Conservation (phyloP, 2,113 vertebrate species). For the Saccopteryx leptura region DNA sequence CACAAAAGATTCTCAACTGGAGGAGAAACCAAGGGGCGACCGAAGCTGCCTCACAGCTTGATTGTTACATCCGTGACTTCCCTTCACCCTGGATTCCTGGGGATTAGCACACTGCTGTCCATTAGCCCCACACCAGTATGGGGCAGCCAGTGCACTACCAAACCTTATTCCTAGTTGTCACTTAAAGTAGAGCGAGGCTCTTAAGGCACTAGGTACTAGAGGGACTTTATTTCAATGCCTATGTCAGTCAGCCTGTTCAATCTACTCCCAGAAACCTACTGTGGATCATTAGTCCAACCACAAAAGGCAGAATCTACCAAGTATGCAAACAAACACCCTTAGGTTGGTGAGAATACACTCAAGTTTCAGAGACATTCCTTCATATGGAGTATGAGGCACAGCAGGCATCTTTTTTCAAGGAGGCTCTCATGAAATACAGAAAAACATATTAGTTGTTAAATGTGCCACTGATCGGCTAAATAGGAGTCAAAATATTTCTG, state of each 20-base stretch:
- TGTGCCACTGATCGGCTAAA: neutral
- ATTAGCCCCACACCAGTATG: conserved; percentile 63
- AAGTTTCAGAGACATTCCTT: neutral
- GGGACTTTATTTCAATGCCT: conserved; percentile 29
- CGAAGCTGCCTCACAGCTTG: conserved; percentile 73
- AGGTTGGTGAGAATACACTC: neutral
- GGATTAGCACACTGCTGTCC: conserved; percentile 33
- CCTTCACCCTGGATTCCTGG: conserved; percentile 47
- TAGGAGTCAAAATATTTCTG: conserved; percentile 43
- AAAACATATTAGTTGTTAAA: conserved; percentile 24
- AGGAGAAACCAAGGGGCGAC: conserved; percentile 85
- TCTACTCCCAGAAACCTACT: conserved; percentile 64
- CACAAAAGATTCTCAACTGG: conserved; percentile 86
- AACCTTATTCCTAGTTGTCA: conserved; percentile 78
- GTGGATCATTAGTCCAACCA: conserved; percentile 48
- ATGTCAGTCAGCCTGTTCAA: conserved; percentile 70
- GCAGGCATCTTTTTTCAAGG: neutral
- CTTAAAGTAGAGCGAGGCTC: conserved; percentile 70
- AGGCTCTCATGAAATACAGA: conserved; percentile 15
- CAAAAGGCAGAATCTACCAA: conserved; percentile 55
- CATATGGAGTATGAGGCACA: neutral
- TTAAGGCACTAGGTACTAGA: conserved; percentile 66
- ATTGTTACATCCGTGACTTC: conserved; percentile 72
- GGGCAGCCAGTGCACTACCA: conserved; percentile 23
- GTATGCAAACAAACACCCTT: conserved; percentile 44